Percentiles rank a stretch among this genome's conserved stretches.
Evolutionary conservation across 2,797 vertebrate genomes (phyloP).

Genomic region (Chelonia mydas): DNA sequence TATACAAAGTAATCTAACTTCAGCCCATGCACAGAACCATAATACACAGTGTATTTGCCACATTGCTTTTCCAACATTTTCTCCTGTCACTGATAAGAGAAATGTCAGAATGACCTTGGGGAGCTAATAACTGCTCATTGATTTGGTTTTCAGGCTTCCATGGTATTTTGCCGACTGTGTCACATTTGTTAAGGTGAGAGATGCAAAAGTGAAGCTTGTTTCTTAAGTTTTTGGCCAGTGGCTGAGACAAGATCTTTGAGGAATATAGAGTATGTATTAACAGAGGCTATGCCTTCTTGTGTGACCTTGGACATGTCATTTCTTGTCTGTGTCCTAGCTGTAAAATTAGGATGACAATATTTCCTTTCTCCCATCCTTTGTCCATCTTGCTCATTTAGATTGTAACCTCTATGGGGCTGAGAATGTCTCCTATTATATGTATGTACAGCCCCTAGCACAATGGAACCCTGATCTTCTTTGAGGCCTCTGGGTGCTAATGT

Average conservation of each 20-base stretch:
- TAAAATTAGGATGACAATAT: neutral
- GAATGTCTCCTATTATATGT: neutral
- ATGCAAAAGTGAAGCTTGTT: neutral
- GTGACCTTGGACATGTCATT: neutral
- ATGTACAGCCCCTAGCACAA: neutral
- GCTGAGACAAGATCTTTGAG: neutral
- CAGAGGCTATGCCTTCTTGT: neutral
- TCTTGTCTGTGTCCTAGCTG: neutral
- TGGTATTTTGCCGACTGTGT: neutral
- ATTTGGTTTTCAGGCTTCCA: constrained; percentile 34
- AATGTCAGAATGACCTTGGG: constrained; percentile 25
- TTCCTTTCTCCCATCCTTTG: neutral
- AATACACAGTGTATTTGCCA: constrained; percentile 3
- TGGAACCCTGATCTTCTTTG: neutral
- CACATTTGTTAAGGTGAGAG: neutral
- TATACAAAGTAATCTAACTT: constrained; percentile 53
- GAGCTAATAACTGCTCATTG: constrained; percentile 35
- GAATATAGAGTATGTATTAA: neutral
- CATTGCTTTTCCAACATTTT: constrained; percentile 42
- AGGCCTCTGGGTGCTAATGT: neutral
- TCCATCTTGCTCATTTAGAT: neutral
- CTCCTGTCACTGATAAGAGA: constrained; percentile 43
- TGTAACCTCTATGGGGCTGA: neutral
- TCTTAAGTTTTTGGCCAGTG: neutral
- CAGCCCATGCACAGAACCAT: constrained; percentile 4